phyloP scores from a whole-genome alignment of 2,888 invertebrate species.

The Halocaridina rubra region DNA sequence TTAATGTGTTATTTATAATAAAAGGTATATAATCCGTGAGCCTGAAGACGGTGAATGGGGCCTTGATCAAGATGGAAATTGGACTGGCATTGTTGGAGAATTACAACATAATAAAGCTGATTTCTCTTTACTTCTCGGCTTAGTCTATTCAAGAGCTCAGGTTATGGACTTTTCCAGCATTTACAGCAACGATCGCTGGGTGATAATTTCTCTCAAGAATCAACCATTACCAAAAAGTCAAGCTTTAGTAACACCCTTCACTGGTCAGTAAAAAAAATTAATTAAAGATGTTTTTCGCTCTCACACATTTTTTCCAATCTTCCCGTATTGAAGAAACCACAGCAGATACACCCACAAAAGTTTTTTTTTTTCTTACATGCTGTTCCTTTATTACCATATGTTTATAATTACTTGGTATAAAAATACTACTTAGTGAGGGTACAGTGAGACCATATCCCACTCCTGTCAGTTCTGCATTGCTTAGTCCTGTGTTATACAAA shows the following conservation, averaged over 20 bases:
- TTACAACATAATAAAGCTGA: slow-evolving; percentile 15
- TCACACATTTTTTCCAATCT: too few species aligned
- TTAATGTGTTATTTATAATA: neutral
- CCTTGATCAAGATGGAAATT: neutral
- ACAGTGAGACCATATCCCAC: too few species aligned
- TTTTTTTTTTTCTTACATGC: too few species aligned
- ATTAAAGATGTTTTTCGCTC: too few species aligned
- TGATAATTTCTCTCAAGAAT: slow-evolving; percentile 32
- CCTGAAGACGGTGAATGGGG: slow-evolving; percentile 18
- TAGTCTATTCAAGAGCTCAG: neutral
- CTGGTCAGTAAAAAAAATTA: too few species aligned
- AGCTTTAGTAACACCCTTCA: slow-evolving; percentile 35
- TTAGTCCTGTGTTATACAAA: too few species aligned
- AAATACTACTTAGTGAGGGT: too few species aligned
- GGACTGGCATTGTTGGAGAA: slow-evolving; percentile 15
- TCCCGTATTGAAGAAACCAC: too few species aligned
- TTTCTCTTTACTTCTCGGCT: slow-evolving; percentile 7
- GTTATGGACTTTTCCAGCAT: slow-evolving; percentile 1
- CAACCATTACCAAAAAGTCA: slow-evolving; percentile 12
- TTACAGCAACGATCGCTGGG: slow-evolving; percentile 40
- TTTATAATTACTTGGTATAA: too few species aligned
- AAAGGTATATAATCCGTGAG: slow-evolving; percentile 4
- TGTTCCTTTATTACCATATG: too few species aligned
- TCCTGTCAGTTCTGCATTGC: too few species aligned
- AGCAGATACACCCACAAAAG: too few species aligned